Evolutionary conservation across 2,888 invertebrate genomes (phyloP).

Genomic region (Leucoma salicis): DNA sequence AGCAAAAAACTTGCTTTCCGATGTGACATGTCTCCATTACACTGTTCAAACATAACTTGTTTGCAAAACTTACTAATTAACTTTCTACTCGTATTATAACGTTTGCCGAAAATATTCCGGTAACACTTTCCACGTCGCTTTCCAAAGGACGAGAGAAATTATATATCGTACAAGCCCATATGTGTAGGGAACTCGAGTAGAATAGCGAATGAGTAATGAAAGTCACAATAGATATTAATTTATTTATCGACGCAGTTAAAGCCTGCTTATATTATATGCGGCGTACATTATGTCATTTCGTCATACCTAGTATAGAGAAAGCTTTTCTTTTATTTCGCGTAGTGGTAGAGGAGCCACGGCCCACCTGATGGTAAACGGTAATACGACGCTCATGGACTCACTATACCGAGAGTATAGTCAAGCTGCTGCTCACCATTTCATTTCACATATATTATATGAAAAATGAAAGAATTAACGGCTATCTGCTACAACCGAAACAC

Average conservation of each 20-base stretch:
- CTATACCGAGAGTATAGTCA: too few species aligned
- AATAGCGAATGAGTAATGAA: constrained; percentile 69
- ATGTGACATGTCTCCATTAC: too few species aligned
- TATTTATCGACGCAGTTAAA: constrained; percentile 54
- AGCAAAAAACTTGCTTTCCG: too few species aligned
- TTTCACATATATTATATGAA: too few species aligned
- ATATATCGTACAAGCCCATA: constrained; percentile 63
- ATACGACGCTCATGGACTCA: too few species aligned
- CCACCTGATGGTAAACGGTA: too few species aligned
- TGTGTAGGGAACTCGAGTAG: constrained; percentile 47
- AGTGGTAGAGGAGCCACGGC: too few species aligned
- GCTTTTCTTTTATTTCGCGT: constrained; percentile 4
- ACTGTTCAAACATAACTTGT: constrained; percentile 33
- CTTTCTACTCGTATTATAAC: constrained; percentile 74
- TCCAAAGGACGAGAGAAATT: constrained; percentile 78
- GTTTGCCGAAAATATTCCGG: constrained; percentile 73
- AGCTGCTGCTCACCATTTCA: too few species aligned
- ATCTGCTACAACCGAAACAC: too few species aligned
- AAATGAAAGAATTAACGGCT: too few species aligned
- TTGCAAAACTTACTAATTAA: constrained; percentile 48
- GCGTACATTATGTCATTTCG: constrained; percentile 33
- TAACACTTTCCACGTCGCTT: constrained; percentile 73
- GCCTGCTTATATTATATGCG: constrained; percentile 37
- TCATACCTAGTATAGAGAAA: constrained; percentile 23
- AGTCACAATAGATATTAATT: constrained; percentile 74